Percentiles rank a stretch among this genome's conserved stretches.
These are phyloP conservation scores for Hypsibius dujardini DNA, from an alignment of 1,140 invertebrate species.

Conservation along the genomic window DNA sequence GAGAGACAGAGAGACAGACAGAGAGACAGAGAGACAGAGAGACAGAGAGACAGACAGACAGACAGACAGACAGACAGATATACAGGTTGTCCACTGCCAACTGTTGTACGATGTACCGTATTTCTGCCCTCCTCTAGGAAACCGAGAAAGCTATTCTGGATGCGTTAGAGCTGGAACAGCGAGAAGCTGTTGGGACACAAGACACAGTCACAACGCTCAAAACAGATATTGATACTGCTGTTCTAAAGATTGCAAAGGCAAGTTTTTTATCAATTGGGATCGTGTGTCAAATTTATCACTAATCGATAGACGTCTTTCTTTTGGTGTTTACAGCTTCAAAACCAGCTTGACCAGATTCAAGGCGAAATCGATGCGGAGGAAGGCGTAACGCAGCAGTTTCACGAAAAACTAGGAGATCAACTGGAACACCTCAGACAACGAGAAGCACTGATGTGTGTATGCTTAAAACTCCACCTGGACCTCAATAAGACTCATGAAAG, in stretches of 20 bases:
- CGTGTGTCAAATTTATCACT: neutral
- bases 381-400: neutral
- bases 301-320: neutral
- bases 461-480: neutral
- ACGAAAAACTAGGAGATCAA: neutral
- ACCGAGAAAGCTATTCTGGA: neutral
- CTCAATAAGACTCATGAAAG: neutral
- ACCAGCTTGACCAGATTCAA: neutral
- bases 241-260: neutral
- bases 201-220: neutral
- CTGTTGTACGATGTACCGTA: neutral
- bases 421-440: neutral
- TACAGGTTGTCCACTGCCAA: neutral
- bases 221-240: neutral
- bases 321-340: neutral
- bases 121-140: neutral
- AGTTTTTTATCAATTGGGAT: neutral
- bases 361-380: neutral
- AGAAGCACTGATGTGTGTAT: neutral
- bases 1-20: too few species aligned
- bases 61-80: neutral
- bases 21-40: neutral
- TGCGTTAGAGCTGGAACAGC: neutral
- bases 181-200: neutral
- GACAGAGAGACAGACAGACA: neutral